phyloP scores from a whole-genome alignment of 2,888 invertebrate genomes.

The Hirudinaria manillensis region DNA sequence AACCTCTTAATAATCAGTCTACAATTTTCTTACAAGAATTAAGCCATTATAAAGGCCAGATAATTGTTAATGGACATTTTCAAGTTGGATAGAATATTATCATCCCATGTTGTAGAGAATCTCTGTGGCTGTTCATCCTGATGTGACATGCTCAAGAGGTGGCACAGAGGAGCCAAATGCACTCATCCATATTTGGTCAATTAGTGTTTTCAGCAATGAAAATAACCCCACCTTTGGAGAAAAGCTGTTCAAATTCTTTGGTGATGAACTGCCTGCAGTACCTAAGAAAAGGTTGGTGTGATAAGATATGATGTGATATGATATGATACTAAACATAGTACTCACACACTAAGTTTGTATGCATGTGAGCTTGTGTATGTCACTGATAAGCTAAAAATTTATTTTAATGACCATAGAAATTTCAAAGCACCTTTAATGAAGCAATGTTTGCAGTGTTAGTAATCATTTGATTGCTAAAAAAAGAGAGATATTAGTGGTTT shows the following conservation, averaged over 20 bases:
- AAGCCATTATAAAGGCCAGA: not conserved
- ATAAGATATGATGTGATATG: not conserved
- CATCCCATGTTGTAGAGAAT: constrained; percentile 3
- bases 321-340: too few species aligned
- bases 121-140: constrained; percentile 20
- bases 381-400: too few species aligned
- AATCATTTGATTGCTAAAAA: too few species aligned
- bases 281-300: constrained; percentile 7
- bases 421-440: too few species aligned
- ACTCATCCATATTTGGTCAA: constrained; percentile 24
- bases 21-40: not conserved
- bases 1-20: not conserved
- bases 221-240: constrained; percentile 16
- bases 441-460: too few species aligned
- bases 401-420: too few species aligned
- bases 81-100: not conserved
- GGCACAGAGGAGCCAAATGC: constrained; percentile 13
- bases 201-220: constrained; percentile 22
- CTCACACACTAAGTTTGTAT: too few species aligned
- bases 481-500: too few species aligned
- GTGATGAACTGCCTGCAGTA: constrained; percentile 6
- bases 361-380: too few species aligned
- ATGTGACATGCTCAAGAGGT: not conserved
- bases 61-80: too few species aligned
- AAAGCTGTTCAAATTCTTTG: constrained; percentile 24